phyloP scores from a whole-genome alignment of 2,888 invertebrate genomes.

The Dichetophora obliterata region DNA sequence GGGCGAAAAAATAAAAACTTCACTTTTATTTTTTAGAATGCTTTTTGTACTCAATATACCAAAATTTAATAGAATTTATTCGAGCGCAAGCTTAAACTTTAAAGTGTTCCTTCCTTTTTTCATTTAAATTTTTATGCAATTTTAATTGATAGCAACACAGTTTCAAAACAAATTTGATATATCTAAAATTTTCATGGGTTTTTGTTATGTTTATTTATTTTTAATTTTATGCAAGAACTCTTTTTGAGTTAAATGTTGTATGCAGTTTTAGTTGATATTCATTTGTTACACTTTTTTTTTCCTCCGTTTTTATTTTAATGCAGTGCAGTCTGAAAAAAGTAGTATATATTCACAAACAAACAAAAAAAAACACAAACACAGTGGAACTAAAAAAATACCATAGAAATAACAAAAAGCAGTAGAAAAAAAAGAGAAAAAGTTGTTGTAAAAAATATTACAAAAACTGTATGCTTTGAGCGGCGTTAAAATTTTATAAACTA shows the following conservation, averaged over 20 bases:
- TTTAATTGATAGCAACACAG: not conserved
- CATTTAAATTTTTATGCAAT: not conserved
- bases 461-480: too few species aligned
- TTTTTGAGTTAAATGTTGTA: conserved; percentile 25
- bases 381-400: not conserved
- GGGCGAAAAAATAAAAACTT: not conserved
- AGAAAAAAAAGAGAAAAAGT: too few species aligned
- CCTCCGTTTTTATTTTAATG: not conserved
- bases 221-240: conserved; percentile 5
- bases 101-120: not conserved
- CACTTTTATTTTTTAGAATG: not conserved
- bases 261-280: conserved; percentile 18
- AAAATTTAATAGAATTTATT: not conserved
- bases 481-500: not conserved
- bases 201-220: not conserved
- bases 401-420: not conserved
- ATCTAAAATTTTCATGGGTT: not conserved
- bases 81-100: too few species aligned
- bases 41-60: too few species aligned
- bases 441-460: too few species aligned
- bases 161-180: too few species aligned
- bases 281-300: conserved; percentile 7
- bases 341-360: not conserved
- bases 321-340: not conserved
- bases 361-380: not conserved